phyloP scores from a whole-genome alignment of 2,797 vertebrate genomes.

The Sebastolobus alascanus region DNA sequence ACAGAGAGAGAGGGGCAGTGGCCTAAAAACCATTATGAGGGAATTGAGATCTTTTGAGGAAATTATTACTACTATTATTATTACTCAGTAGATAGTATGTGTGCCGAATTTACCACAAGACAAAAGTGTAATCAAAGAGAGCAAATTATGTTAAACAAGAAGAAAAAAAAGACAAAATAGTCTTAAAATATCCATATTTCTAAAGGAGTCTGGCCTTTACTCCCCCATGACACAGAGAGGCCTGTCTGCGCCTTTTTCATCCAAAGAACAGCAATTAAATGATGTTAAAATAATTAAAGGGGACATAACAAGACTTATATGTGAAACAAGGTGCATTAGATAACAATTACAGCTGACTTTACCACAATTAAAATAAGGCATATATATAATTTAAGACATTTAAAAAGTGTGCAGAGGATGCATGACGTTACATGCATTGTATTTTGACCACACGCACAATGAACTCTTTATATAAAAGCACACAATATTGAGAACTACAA shows the following conservation, averaged over 20 bases:
- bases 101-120: neutral
- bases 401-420: neutral
- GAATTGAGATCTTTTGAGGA: neutral
- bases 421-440: neutral
- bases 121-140: neutral
- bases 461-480: neutral
- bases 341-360: too few species aligned
- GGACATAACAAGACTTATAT: too few species aligned
- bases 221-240: neutral
- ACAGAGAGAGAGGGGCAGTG: neutral
- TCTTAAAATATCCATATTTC: neutral
- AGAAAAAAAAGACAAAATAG: accelerated
- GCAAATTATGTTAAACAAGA: neutral
- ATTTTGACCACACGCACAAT: too few species aligned
- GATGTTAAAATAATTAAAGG: accelerated
- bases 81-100: too few species aligned
- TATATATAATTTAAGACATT: too few species aligned
- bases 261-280: accelerated
- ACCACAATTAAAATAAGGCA: accelerated
- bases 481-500: accelerated
- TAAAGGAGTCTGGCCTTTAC: neutral
- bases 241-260: neutral
- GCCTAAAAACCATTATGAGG: neutral
- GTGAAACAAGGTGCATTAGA: accelerated
- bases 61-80: too few species aligned